Evolutionary conservation across 1,140 invertebrate species (phyloP).

Genomic region (Apis dorsata): DNA sequence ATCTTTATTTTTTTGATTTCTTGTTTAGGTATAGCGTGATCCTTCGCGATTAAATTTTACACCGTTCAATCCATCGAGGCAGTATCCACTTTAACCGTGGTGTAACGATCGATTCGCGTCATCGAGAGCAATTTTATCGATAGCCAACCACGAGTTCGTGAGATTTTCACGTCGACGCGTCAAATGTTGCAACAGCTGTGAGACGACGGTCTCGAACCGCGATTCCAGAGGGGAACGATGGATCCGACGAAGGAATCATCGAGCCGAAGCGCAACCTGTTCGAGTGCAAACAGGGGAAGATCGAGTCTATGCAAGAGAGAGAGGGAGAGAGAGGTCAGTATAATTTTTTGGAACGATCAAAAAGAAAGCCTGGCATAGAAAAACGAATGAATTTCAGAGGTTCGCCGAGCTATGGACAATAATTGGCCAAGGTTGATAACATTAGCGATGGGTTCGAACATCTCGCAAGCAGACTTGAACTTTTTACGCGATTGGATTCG

Average conservation of each 20-base stretch:
- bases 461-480: no score
- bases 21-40: no score
- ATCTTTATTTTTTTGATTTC: no score
- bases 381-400: constrained; percentile 3
- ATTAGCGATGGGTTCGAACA: no score
- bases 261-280: not conserved
- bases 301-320: constrained; percentile 6
- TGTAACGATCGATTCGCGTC: not conserved
- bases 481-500: no score
- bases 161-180: not conserved
- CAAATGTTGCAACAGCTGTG: constrained; percentile 29
- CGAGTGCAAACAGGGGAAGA: not conserved
- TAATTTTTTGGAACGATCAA: constrained; percentile 55
- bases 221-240: not conserved
- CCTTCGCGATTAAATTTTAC: not conserved
- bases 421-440: constrained; percentile 65
- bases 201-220: constrained; percentile 1
- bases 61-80: not conserved
- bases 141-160: not conserved
- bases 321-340: not conserved
- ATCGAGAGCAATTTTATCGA: not conserved
- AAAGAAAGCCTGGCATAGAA: constrained; percentile 40
- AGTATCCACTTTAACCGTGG: not conserved
- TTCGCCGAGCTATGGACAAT: constrained; percentile 5
- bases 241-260: not conserved